Conservation (phyloP, 2,797 vertebrate species). For the Cossypha dichroa region DNA sequence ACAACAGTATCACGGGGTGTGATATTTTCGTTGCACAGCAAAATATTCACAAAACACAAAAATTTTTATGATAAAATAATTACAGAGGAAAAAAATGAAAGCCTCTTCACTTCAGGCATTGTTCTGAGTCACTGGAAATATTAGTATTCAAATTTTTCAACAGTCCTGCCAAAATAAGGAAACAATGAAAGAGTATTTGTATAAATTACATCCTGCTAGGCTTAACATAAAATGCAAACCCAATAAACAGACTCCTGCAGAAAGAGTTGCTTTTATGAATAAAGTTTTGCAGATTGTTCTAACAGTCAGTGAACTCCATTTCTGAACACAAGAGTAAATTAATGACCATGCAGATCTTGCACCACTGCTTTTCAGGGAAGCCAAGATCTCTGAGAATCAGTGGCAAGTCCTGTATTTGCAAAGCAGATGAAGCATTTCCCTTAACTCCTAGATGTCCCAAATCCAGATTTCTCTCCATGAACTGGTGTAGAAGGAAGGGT, state of each 20-base stretch:
- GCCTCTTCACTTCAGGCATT: background rate
- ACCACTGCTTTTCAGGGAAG: background rate
- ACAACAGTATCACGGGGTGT: background rate
- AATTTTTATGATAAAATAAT: background rate
- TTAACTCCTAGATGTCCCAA: background rate
- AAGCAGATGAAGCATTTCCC: background rate
- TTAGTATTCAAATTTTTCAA: background rate
- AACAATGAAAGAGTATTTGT: constrained; percentile 14
- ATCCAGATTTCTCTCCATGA: background rate
- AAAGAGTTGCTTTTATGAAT: background rate
- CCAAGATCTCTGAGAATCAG: background rate
- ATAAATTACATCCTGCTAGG: background rate
- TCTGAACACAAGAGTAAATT: background rate
- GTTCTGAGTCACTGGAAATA: background rate
- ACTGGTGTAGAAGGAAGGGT: background rate
- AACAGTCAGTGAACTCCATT: background rate
- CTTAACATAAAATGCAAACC: background rate
- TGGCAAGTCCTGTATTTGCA: background rate
- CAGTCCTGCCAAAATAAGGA: background rate
- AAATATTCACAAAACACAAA: background rate
- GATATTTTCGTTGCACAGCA: background rate
- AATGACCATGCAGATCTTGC: background rate
- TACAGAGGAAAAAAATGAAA: background rate
- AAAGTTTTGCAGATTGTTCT: background rate
- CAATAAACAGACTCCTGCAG: background rate